Evolutionary conservation across 2,797 vertebrate species (phyloP).

Genomic region (Pteropus rufus): DNA sequence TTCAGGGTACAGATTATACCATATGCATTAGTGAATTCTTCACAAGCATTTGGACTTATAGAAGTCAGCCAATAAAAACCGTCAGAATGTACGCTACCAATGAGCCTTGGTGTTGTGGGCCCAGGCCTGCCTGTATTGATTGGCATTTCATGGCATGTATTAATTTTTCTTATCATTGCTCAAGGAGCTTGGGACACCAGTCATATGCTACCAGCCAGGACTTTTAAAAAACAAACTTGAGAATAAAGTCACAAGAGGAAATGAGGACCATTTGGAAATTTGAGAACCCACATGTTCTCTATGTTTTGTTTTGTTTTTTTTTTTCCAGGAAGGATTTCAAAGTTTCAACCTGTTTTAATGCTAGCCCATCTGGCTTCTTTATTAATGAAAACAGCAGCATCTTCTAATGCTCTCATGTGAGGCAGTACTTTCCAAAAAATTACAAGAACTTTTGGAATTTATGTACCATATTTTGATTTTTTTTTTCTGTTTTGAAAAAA

Average conservation of each 20-base stretch:
- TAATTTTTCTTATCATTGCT: neutral
- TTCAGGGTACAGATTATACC: neutral
- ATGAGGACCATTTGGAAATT: constrained; percentile 60
- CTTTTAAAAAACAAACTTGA: constrained; percentile 37
- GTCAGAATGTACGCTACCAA: neutral
- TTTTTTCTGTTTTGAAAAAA: neutral
- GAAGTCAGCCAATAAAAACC: neutral
- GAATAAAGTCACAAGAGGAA: constrained; percentile 57
- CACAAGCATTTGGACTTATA: neutral
- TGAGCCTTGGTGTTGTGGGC: neutral
- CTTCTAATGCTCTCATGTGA: constrained; percentile 29
- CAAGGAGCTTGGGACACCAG: neutral
- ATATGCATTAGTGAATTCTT: neutral
- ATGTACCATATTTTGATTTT: constrained; percentile 45
- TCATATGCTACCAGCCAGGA: constrained; percentile 34
- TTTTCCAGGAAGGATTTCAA: constrained; percentile 28
- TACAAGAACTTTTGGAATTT: constrained; percentile 53
- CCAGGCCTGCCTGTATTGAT: too few species aligned
- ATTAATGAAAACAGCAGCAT: constrained; percentile 55
- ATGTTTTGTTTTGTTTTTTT: neutral
- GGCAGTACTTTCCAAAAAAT: constrained; percentile 46
- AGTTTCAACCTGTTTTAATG: constrained; percentile 60
- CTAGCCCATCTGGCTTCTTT: constrained; percentile 62
- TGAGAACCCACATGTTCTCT: constrained; percentile 36
- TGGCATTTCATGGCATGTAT: neutral